Evolutionary conservation across 2,888 invertebrate genomes (phyloP), one percentile per base, ranked within the genome.

Genomic region (Antheraea yamamai): DNA sequence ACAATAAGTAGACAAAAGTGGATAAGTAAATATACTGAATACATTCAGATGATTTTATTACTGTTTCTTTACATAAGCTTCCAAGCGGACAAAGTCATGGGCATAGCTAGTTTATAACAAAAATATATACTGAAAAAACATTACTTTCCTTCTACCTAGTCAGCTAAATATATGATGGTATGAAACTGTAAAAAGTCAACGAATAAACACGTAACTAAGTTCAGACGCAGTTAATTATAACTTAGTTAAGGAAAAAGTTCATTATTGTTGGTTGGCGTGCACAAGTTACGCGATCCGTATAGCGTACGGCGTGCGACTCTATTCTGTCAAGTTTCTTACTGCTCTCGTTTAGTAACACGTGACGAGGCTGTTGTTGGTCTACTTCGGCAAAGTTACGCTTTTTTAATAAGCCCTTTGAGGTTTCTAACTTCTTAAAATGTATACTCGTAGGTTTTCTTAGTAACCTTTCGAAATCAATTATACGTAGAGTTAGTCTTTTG

Each of bases 241-340:
- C 26, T 66, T 66, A 66, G 26, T 30, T 26, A 4, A 20, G 12
- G 16, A 30, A 66, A 66, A 66, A 26, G 30, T 66, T 66, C 14
- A 16, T 3, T 66, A 20, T 66, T 26, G 26, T 20, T 1, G 30
- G 1, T n/a, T 47, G 47, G 12, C 12, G 64, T 26, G 64, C 16
- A 26, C 20, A 66, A 66, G 30, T 66, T 66, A 66, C 26, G 64
- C 23, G 14, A 66, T 30, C 30, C 23, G 8, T 58, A 12, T 66
- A 66, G 1, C 30, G 30, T 66, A 26, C 30, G 20, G 16, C 26
- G 64, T 2, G 64, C 64, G 2, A 3, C 16, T 30, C 8, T 26
- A 26, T 66, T 30, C 30, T 26, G 30, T 66, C 30, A 66, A 66
- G 26, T 66, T 66, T 66, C 64, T 66, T 64, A 66, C 26, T 66